phyloP scores from a whole-genome alignment of 2,797 vertebrate genomes.

The Miichthys miiuy region DNA sequence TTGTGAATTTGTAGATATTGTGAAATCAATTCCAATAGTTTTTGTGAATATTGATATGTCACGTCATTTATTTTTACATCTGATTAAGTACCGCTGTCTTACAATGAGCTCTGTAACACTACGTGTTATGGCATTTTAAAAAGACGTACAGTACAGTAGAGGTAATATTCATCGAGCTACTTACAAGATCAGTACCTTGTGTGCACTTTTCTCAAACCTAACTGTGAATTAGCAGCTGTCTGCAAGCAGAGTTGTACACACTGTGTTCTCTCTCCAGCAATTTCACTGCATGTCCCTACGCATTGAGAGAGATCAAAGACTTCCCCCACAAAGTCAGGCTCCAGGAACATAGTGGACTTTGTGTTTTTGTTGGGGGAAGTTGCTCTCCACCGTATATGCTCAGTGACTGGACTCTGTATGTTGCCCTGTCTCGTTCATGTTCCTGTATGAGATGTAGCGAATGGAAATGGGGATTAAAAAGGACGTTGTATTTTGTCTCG shows the following conservation, averaged over 20 bases:
- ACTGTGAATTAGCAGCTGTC: slow-evolving; percentile 84
- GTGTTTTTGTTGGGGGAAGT: slow-evolving; percentile 67
- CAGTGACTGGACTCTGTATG: slow-evolving; percentile 79
- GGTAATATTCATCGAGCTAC: slow-evolving; percentile 69
- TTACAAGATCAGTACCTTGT: slow-evolving; percentile 77
- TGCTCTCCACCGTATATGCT: slow-evolving; percentile 68
- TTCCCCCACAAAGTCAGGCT: slow-evolving; percentile 70
- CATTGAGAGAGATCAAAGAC: slow-evolving; percentile 73
- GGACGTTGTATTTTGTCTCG: slow-evolving; percentile 78
- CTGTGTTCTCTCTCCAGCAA: slow-evolving; percentile 76
- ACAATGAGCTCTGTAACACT: slow-evolving; percentile 76
- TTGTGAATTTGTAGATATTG: slow-evolving; percentile 86
- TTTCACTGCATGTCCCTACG: slow-evolving; percentile 82
- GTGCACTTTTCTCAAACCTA: slow-evolving; percentile 80
- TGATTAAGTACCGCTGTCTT: slow-evolving; percentile 75
- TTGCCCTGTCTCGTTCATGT: slow-evolving; percentile 76
- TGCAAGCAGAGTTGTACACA: slow-evolving; percentile 78
- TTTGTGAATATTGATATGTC: slow-evolving; percentile 80
- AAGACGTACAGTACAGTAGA: slow-evolving; percentile 71
- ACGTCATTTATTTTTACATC: slow-evolving; percentile 79
- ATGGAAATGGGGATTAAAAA: slow-evolving; percentile 78
- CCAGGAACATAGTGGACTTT: slow-evolving; percentile 68
- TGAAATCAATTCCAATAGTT: slow-evolving; percentile 80
- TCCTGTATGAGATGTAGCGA: slow-evolving; percentile 82
- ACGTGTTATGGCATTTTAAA: slow-evolving; percentile 73